Percentiles rank a stretch among this genome's conserved stretches.
These are phyloP conservation scores for Metopia argyrocephala DNA, from an alignment of 2,888 invertebrate species.

Conservation along the genomic window DNA sequence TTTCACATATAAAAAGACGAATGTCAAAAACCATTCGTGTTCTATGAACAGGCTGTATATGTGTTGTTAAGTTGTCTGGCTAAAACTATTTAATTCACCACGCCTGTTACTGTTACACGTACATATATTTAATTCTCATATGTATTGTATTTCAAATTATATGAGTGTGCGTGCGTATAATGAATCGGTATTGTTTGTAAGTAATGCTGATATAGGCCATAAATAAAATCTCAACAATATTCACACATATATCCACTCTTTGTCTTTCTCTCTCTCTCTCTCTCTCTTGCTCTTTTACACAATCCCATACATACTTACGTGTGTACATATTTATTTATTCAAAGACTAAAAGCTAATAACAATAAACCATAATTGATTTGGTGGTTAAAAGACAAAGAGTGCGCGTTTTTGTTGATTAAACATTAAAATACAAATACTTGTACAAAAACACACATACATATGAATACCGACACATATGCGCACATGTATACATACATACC, in stretches of 20 bases:
- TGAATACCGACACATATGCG: no score
- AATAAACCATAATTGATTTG: slow-evolving; percentile 63
- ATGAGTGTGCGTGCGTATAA: slow-evolving; percentile 7
- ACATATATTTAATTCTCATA: slow-evolving; percentile 10
- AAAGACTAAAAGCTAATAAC: slow-evolving; percentile 61
- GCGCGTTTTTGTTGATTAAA: slow-evolving; percentile 43
- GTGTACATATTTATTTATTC: background rate
- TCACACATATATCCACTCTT: background rate
- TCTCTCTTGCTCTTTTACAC: no score
- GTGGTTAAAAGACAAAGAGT: slow-evolving; percentile 61
- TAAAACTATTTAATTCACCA: no score
- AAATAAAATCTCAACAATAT: slow-evolving; percentile 39
- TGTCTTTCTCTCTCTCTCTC: no score
- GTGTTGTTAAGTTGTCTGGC: no score
- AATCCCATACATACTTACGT: background rate
- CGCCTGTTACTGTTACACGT: no score
- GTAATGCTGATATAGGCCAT: slow-evolving; percentile 32
- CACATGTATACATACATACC: no score
- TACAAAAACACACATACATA: background rate
- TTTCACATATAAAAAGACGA: no score
- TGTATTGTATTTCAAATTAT: background rate
- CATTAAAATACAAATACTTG: background rate
- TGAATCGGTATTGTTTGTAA: slow-evolving; percentile 39
- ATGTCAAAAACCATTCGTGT: no score
- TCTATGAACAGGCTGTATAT: no score